phyloP scores from a whole-genome alignment of 2,113 vertebrate genomes.

The Mustela lutreola region DNA sequence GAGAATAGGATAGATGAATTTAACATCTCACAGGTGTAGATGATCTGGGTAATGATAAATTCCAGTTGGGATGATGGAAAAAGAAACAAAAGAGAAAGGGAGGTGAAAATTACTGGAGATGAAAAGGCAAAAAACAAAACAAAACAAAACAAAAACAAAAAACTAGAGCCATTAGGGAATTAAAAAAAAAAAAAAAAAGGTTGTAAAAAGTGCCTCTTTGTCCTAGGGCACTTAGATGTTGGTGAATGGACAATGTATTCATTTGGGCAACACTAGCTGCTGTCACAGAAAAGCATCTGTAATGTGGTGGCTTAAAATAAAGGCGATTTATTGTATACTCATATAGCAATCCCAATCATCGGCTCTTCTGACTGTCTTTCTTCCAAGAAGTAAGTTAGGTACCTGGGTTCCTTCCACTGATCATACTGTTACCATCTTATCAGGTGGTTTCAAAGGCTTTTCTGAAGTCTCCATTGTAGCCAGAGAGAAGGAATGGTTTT shows the following conservation, averaged over 20 bases:
- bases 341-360: neutral
- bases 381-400: neutral
- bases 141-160: constrained; percentile 43
- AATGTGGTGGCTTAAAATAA: neutral
- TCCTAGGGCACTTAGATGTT: neutral
- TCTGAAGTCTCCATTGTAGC: neutral
- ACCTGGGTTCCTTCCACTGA: neutral
- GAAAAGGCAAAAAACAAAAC: neutral
- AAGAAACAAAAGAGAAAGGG: neutral
- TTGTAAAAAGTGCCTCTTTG: neutral
- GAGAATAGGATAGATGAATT: neutral
- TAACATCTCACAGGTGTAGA: neutral
- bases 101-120: neutral
- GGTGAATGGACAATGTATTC: neutral
- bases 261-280: neutral
- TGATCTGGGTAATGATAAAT: neutral
- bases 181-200: neutral
- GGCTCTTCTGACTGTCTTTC: neutral
- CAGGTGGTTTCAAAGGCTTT: neutral
- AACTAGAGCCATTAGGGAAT: neutral
- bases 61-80: neutral
- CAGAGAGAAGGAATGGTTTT: neutral
- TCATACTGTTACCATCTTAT: neutral
- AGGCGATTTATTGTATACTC: neutral
- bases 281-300: neutral